Conservation (phyloP, 1,140 invertebrate genomes). For the Archegozetes longisetosus region DNA sequence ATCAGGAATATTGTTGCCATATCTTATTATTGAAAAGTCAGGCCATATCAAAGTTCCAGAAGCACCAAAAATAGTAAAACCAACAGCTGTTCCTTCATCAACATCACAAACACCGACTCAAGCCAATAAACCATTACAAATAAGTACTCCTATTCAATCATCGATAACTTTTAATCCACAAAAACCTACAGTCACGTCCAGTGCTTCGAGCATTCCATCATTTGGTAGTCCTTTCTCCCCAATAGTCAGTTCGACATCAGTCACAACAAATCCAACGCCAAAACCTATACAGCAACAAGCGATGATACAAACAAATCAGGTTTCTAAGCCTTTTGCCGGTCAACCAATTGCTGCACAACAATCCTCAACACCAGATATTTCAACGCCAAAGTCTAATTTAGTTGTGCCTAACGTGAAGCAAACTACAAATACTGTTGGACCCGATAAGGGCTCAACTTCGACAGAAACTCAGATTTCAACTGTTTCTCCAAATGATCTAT, state of each 20-base stretch:
- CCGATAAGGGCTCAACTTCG: neutral
- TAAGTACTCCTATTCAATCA: neutral
- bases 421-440: neutral
- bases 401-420: neutral
- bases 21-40: slow-evolving; percentile 4
- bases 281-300: neutral
- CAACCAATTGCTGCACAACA: neutral
- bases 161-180: no score
- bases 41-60: neutral
- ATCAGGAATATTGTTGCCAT: slow-evolving; percentile 6
- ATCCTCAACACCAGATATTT: no score
- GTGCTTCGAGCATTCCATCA: no score
- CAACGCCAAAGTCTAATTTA: neutral
- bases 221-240: no score
- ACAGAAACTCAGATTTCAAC: neutral
- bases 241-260: neutral
- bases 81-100: neutral
- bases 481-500: neutral
- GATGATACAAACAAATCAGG: neutral
- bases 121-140: neutral
- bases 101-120: neutral
- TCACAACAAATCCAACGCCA: neutral
- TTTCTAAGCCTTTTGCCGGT: neutral
- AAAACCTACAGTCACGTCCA: no score
- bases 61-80: neutral